Evolutionary conservation across 2,113 vertebrate genomes (phyloP).

Genomic region (Bambusicola thoracicus): DNA sequence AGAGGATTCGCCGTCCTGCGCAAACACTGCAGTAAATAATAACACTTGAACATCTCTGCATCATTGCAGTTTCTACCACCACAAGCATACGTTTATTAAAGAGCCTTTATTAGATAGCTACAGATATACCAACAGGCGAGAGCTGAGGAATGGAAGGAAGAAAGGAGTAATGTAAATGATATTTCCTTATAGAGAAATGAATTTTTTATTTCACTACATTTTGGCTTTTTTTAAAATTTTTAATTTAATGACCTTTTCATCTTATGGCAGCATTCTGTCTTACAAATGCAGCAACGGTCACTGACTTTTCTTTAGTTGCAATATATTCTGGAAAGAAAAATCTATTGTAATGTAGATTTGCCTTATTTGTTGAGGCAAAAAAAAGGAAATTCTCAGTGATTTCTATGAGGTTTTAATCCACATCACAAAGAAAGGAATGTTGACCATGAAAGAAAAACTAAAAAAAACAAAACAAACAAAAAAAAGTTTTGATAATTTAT

Average conservation of each 20-base stretch:
- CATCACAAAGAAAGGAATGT: constrained; percentile 51
- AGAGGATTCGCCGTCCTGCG: constrained; percentile 89
- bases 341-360: constrained; percentile 77
- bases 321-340: constrained; percentile 70
- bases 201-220: constrained; percentile 63
- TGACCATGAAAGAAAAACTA: constrained; percentile 61
- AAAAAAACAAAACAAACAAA: constrained; percentile 22
- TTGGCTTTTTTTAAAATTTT: neutral
- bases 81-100: constrained; percentile 96
- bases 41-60: constrained; percentile 92
- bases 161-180: constrained; percentile 50
- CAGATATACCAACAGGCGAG: constrained; percentile 70
- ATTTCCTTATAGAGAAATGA: constrained; percentile 67
- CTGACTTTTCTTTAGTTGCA: constrained; percentile 67
- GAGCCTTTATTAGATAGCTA: constrained; percentile 86
- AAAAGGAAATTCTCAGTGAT: constrained; percentile 60
- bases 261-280: constrained; percentile 50
- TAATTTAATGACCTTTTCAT: constrained; percentile 69
- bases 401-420: constrained; percentile 59
- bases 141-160: constrained; percentile 60
- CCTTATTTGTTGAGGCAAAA: constrained; percentile 74
- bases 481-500: constrained; percentile 69
- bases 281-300: constrained; percentile 56
- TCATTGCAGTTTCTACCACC: constrained; percentile 82
- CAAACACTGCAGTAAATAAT: constrained; percentile 99